These are phyloP conservation scores for Amblyraja radiata DNA, from an alignment of 2,797 vertebrate genomes.

Conservation along the genomic window DNA sequence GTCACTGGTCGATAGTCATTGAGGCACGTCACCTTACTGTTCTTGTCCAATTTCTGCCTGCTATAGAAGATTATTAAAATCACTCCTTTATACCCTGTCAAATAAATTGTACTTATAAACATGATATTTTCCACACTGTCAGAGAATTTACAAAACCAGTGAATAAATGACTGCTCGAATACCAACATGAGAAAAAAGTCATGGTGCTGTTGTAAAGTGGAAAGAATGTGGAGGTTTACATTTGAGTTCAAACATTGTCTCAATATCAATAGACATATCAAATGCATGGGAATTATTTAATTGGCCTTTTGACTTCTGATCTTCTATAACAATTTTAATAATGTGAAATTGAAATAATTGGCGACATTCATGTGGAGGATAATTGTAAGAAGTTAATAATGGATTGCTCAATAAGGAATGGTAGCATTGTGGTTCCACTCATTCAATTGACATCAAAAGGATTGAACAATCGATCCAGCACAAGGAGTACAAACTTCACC, in stretches of 20 bases:
- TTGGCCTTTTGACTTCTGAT: background rate
- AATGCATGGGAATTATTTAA: background rate
- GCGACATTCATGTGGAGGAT: too few species aligned
- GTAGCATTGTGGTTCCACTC: background rate
- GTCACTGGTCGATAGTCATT: too few species aligned
- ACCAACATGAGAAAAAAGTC: background rate
- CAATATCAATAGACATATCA: background rate
- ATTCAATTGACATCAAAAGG: too few species aligned
- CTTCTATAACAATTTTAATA: background rate
- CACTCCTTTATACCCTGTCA: background rate
- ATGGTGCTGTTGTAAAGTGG: background rate
- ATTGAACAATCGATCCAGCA: too few species aligned
- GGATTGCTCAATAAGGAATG: background rate
- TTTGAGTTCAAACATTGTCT: background rate
- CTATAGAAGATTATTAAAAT: background rate
- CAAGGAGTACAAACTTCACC: too few species aligned
- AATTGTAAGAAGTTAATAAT: too few species aligned
- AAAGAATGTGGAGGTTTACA: constrained; percentile 26
- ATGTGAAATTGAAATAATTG: background rate
- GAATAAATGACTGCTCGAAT: background rate
- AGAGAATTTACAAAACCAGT: background rate
- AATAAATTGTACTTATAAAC: constrained; percentile 1
- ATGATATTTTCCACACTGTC: background rate
- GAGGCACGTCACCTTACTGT: too few species aligned
- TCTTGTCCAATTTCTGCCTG: too few species aligned